Evolutionary conservation across 23 tunicate species (phyloP).

Genomic region (Aplidium turbinatum): DNA sequence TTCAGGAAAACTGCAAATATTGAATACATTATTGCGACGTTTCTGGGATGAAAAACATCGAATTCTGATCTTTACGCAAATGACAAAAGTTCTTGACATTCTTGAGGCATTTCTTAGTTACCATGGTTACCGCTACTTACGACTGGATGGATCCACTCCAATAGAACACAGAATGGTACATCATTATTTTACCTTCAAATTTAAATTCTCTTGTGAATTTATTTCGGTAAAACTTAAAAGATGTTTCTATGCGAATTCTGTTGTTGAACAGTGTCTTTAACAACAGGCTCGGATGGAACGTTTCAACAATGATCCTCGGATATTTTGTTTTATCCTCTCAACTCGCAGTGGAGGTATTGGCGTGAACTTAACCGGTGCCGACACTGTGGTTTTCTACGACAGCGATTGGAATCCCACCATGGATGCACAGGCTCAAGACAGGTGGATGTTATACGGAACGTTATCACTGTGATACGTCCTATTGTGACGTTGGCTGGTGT

Average conservation of each 20-base stretch:
- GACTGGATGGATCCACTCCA: constrained; percentile 93
- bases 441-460: constrained; percentile 42
- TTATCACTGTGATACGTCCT: too few species aligned
- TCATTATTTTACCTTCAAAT: too few species aligned
- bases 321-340: constrained; percentile 96
- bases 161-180: constrained; percentile 93
- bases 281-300: constrained; percentile 93
- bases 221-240: too few species aligned
- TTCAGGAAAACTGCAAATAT: constrained; percentile 83
- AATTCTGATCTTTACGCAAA: constrained; percentile 92
- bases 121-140: constrained; percentile 85
- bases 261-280: too few species aligned
- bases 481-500: too few species aligned
- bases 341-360: constrained; percentile 99
- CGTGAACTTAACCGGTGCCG: constrained; percentile 97
- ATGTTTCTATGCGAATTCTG: too few species aligned
- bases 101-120: constrained; percentile 87
- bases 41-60: constrained; percentile 82
- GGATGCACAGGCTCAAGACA: constrained; percentile 99
- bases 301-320: constrained; percentile 91
- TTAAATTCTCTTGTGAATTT: too few species aligned
- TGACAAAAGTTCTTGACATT: constrained; percentile 95
- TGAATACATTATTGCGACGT: constrained; percentile 71
- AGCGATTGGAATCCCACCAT: constrained; percentile 99
- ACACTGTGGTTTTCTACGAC: constrained; percentile 96